These are phyloP conservation scores for Cerceris rybyensis DNA, from an alignment of 2,888 invertebrate species.

Conservation along the genomic window DNA sequence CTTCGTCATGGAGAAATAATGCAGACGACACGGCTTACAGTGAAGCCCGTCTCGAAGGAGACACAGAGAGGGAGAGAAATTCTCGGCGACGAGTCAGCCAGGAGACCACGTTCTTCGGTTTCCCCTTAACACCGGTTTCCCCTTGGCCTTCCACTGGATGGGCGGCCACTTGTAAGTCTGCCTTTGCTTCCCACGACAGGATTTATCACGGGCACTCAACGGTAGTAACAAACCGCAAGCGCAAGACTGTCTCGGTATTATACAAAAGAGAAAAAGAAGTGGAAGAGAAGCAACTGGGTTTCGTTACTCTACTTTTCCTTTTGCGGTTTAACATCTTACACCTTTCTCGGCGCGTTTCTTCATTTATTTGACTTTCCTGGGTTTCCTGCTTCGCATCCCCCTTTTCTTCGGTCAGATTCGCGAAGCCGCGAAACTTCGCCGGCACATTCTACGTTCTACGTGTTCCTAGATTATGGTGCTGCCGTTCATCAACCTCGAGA, in stretches of 20 bases:
- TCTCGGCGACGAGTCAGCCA: neutral
- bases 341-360: slow-evolving; percentile 15
- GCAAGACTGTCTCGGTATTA: slow-evolving; percentile 19
- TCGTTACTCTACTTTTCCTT: slow-evolving; percentile 51
- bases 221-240: slow-evolving; percentile 14
- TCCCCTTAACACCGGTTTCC: slow-evolving; percentile 28
- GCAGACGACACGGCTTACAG: neutral
- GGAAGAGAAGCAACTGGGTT: slow-evolving; percentile 20
- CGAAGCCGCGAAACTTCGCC: slow-evolving; percentile 19
- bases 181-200: slow-evolving; percentile 13
- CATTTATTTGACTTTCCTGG: slow-evolving; percentile 6
- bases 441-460: neutral
- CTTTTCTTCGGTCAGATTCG: slow-evolving; percentile 7
- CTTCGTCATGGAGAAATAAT: neutral
- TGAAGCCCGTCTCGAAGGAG: neutral
- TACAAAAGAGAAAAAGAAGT: neutral
- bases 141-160: slow-evolving; percentile 49
- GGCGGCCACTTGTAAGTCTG: slow-evolving; percentile 53
- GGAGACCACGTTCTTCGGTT: slow-evolving; percentile 12
- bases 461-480: neutral
- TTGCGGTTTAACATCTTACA: slow-evolving; percentile 43
- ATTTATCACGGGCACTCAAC: slow-evolving; percentile 10
- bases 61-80: neutral
- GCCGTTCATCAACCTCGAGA: slow-evolving; percentile 60
- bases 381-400: slow-evolving; percentile 16